Percentiles rank a stretch among this genome's conserved stretches.
phyloP scores from a whole-genome alignment of 2,797 vertebrate genomes.

The Arctocebus calabarensis region DNA sequence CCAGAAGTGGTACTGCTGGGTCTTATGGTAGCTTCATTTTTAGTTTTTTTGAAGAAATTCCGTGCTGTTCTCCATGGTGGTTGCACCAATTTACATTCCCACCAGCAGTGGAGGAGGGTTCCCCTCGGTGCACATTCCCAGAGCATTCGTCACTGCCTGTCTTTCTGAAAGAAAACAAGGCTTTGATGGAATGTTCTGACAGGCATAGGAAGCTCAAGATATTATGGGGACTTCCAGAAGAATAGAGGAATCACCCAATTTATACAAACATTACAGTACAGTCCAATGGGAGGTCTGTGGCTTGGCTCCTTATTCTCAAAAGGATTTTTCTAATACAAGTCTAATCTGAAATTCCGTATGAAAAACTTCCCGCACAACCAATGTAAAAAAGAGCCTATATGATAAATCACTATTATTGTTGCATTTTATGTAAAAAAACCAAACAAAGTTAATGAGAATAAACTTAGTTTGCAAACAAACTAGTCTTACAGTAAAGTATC shows the following conservation, averaged over 20 bases:
- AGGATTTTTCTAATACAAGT: not conserved
- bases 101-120: no score
- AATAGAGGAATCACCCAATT: not conserved
- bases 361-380: not conserved
- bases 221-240: not conserved
- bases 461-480: not conserved
- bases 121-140: no score
- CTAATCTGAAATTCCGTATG: not conserved
- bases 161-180: no score
- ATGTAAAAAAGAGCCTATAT: not conserved
- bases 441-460: not conserved
- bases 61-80: no score
- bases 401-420: not conserved
- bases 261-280: not conserved
- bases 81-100: no score
- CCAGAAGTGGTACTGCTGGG: no score
- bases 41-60: no score
- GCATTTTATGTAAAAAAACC: not conserved
- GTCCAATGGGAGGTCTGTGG: not conserved
- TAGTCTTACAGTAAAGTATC: not conserved
- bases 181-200: not conserved
- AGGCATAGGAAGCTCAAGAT: not conserved
- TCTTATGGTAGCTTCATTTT: no score
- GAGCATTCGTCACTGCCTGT: no score
- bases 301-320: not conserved